Evolutionary conservation across 2,888 invertebrate genomes (phyloP).

Genomic region (Mallateleia sp.): DNA sequence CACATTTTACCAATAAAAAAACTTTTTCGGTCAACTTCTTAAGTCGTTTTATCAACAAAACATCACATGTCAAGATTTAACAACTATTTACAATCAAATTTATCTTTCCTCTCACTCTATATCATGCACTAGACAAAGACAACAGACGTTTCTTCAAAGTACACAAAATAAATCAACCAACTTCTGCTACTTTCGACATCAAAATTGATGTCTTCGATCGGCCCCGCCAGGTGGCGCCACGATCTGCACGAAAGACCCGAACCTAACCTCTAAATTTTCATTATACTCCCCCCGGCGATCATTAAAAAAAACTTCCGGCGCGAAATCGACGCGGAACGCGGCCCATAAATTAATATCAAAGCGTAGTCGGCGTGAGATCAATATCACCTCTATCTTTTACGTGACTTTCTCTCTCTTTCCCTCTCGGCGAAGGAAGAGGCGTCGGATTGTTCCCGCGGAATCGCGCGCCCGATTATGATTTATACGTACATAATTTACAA

Average conservation of each 20-base stretch:
- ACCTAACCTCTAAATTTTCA: background rate
- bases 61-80: no score
- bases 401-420: conserved; percentile 62
- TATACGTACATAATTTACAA: conserved; percentile 67
- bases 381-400: conserved; percentile 72
- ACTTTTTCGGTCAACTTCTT: no score
- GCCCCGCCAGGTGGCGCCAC: background rate
- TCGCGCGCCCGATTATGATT: conserved; percentile 58
- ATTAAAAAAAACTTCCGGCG: conserved; percentile 16
- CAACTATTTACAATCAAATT: no score
- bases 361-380: conserved; percentile 57
- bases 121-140: no score
- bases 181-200: background rate
- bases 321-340: conserved; percentile 35
- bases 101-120: no score
- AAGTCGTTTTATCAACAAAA: no score
- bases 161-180: background rate
- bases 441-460: conserved; percentile 51
- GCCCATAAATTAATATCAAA: conserved; percentile 71
- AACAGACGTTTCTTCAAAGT: no score
- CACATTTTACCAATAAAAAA: no score
- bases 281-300: no score
- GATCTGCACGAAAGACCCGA: background rate
- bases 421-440: conserved; percentile 37
- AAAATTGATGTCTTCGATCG: background rate